Evolutionary conservation across 2,797 vertebrate species (phyloP).

Genomic region (Epinephelus coioides): DNA sequence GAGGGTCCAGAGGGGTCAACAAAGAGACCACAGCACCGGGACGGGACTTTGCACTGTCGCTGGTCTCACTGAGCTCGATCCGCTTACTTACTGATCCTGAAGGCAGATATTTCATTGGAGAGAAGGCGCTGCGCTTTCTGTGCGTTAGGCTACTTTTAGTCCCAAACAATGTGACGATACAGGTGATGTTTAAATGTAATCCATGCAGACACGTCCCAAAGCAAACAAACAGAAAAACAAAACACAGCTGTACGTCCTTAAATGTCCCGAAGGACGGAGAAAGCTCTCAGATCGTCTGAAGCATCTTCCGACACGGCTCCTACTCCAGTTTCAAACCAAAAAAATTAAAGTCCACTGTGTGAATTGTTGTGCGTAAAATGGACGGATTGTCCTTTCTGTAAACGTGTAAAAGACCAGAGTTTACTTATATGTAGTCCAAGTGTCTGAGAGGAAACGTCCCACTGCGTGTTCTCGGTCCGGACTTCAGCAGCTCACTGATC

Average conservation of each 20-base stretch:
- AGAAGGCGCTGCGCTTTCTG: conserved; percentile 69
- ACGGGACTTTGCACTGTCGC: conserved; percentile 43
- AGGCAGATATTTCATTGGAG: conserved; percentile 92
- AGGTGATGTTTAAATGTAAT: conserved; percentile 62
- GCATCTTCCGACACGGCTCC: conserved; percentile 52
- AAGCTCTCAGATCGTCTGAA: conserved; percentile 47
- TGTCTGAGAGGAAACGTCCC: conserved; percentile 23
- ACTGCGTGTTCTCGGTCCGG: conserved; percentile 45
- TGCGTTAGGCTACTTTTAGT: conserved; percentile 36
- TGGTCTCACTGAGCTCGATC: conserved; percentile 79
- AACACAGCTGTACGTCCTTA: conserved; percentile 47
- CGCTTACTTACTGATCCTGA: conserved; percentile 83
- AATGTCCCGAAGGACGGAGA: conserved; percentile 59
- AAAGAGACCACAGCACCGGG: conserved; percentile 76
- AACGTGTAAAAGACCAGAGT: conserved; percentile 11
- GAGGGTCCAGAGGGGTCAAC: conserved; percentile 90
- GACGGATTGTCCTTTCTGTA: neutral
- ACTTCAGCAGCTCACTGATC: conserved; percentile 76
- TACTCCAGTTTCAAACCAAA: conserved; percentile 34
- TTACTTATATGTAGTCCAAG: conserved; percentile 41
- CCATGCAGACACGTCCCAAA: conserved; percentile 56
- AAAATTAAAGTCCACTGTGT: conserved; percentile 21
- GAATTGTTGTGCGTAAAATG: neutral
- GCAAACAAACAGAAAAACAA: neutral
- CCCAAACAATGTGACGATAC: conserved; percentile 16